Base-by-base conservation (phyloP, 1,140 invertebrate genomes). In the Drosophila lini region DNA sequence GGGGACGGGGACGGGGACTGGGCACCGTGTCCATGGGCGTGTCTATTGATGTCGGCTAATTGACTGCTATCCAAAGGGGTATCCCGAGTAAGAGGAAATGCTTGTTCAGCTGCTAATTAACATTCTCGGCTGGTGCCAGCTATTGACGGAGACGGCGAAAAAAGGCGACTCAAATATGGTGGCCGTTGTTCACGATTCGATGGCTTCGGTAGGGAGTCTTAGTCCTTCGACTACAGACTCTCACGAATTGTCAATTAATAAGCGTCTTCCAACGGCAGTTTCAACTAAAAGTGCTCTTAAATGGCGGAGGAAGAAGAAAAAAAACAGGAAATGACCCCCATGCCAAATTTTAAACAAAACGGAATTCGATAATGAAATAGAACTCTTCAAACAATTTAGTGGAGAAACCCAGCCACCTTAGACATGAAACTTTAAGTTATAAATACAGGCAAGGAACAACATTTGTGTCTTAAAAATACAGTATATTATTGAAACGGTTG, bases 21-120 rank as follows among this genome's bases (percentile, higher is more conserved):
- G 31, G 25, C 13, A 25, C 31, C 52, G 19, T 44, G 42, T 62
- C 41, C n/a, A 10, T 15, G 45, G 62, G 59, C 57, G 65, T 47
- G 50, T 60, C 74, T 57, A 83, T 82, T 70, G 60, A 70, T 70
- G 63, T 40, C 70, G 40, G 76, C 63, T 83, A 82, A 83, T 79
- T 82, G 80, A 59, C 80, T 70, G 75, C 25, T 19, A 64, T 52
- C 78, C 31, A 31, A 31, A 32, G 44, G 45, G 28, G 59, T n/a
- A n/a, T n/a, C 7, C 48, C 38, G 50, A 47, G 48, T 16, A 34
- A 11, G 36, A 15, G 40, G 25, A 45, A 58, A 48, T 63, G 40
- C 58, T 76, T 63, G 71, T 53, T 59, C 78, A 76, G 22, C 53
- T 76, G 69, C 69, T 73, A 73, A 73, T 73, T 73, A 73, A 71